Base-by-base conservation (phyloP, 2,797 vertebrate species). In the Lagodon rhomboides region DNA sequence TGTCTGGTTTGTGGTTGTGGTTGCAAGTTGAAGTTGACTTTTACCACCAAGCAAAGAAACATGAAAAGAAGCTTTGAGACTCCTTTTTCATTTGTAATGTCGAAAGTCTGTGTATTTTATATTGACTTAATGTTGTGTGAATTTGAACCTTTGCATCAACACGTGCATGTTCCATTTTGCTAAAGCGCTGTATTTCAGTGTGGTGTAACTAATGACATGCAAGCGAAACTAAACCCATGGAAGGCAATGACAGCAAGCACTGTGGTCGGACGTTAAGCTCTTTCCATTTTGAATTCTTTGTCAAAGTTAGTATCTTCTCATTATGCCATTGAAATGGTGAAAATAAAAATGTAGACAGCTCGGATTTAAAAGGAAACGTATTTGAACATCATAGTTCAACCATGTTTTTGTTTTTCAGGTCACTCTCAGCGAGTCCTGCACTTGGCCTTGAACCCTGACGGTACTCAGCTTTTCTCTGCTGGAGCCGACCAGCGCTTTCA, bases 381-480 rank as follows among this genome's bases (percentile, higher is more conserved):
- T 75, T 71, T 41, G 23, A 44, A 51, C 0, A 5, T 62, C 2
- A 56, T 1, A 56, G 13, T 43, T 69, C 0, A 55, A 5, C 8
- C 3, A 12, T 25, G 38, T 47, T 65, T 4, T 50, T 50, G 1
- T 70, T 67, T 72, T 78, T 70, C 72, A 96, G 96, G 91, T 84
- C 96, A 97, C 72, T 94, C 79, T 43, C 88, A 91, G 63, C 93
- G 94, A 90, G 91, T 96, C 55, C 89, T 96, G 68, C 92, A 95
- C 27, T 71, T 94, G 86, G 85, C 93, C 46, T 23, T 92, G 73
- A 95, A 93, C 74, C 85, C 93, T 20, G 91, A 93, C 70, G 79
- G 87, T 13, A 90, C 69, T 3, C 86, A 20, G n/a, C 49, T 96
- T 0, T 90, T 96, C 93, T 96, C 96, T 53, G 94, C 91, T 15